A percentile compares a stretch with the other conserved stretches of the same genome.
Conservation (phyloP, 2,113 vertebrate species). For the Natator depressus region DNA sequence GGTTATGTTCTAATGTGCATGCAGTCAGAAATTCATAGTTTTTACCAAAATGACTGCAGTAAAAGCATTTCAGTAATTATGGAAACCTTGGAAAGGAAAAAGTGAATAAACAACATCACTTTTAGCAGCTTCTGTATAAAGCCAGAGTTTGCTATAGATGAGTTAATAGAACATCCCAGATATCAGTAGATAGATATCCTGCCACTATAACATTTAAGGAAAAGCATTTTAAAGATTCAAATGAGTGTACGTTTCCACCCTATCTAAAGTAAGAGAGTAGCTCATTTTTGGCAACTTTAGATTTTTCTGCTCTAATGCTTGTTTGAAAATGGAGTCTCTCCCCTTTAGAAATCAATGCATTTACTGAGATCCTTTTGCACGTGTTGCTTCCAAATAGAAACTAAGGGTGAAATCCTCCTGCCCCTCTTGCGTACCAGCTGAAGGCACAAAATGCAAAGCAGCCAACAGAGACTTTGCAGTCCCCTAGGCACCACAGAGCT, state of each 20-base stretch:
- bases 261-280: constrained; percentile 8
- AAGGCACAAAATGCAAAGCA: not conserved
- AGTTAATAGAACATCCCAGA: not conserved
- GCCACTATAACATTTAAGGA: constrained; percentile 26
- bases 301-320: not conserved
- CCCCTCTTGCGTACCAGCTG: not conserved
- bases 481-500: not conserved
- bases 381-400: constrained; percentile 36
- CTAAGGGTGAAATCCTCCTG: not conserved
- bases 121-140: not conserved
- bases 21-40: constrained; percentile 13
- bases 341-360: constrained; percentile 25
- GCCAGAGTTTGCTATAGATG: not conserved
- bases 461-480: not conserved
- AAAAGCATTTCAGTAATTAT: constrained; percentile 56
- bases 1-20: rapidly evolving
- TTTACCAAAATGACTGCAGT: constrained; percentile 24
- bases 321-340: constrained; percentile 29
- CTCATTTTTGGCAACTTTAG: constrained; percentile 38
- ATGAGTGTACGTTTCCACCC: constrained; percentile 60
- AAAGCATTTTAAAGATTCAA: constrained; percentile 25
- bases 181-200: constrained; percentile 39
- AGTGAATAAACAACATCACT: constrained; percentile 1
- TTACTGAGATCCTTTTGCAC: not conserved
- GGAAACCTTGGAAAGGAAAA: constrained; percentile 24